Evolutionary conservation across 1,140 invertebrate genomes (phyloP).

Genomic region (Drosophila pseudoobscura): DNA sequence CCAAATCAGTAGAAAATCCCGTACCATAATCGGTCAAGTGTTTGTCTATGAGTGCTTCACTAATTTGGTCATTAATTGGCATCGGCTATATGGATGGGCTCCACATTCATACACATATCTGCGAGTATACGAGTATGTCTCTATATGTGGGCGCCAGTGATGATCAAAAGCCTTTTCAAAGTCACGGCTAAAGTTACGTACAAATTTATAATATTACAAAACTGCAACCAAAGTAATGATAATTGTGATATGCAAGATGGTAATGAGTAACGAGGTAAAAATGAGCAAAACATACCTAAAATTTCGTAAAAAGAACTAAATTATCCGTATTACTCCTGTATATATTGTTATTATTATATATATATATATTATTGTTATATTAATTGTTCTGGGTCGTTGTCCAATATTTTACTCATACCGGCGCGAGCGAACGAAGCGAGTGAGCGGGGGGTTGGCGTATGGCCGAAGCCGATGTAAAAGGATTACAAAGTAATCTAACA

Average conservation of each 20-base stretch:
- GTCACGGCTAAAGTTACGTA: background rate
- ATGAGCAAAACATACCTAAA: background rate
- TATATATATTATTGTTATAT: no score
- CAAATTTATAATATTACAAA: no score
- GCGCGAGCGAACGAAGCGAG: no score
- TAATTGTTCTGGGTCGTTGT: no score
- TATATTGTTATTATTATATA: no score
- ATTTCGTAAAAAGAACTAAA: background rate
- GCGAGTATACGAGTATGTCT: slow-evolving; percentile 19
- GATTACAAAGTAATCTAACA: no score
- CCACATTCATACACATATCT: slow-evolving; percentile 26
- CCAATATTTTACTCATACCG: no score
- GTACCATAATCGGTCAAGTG: slow-evolving; percentile 75
- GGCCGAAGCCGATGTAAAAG: no score
- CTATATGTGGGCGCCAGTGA: slow-evolving; percentile 26
- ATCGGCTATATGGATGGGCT: slow-evolving; percentile 61
- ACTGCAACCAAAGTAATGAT: no score
- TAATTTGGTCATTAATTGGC: slow-evolving; percentile 83
- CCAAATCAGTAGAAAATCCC: slow-evolving; percentile 81
- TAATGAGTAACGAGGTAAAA: background rate
- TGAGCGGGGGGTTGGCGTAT: no score
- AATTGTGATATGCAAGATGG: no score
- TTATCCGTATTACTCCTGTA: no score
- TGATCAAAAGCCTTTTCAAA: slow-evolving; percentile 10
- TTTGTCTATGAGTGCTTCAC: slow-evolving; percentile 76